Evolutionary conservation across 2,797 vertebrate species (phyloP).

Genomic region (Hapalemur alaotrensis): DNA sequence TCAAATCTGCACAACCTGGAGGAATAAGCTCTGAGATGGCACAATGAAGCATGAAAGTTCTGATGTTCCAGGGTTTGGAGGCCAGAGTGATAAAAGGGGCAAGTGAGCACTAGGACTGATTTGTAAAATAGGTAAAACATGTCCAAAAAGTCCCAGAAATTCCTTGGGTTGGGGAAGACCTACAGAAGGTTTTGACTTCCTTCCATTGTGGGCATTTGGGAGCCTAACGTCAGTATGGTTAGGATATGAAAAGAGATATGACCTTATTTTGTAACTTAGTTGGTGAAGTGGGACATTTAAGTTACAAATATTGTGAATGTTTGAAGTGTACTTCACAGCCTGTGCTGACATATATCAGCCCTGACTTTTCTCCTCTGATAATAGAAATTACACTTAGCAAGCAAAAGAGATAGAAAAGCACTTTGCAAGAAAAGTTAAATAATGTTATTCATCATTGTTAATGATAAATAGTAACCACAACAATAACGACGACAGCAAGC

Average conservation of each 20-base stretch:
- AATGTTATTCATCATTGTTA: conserved; percentile 62
- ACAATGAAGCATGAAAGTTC: neutral
- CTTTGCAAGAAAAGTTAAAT: conserved; percentile 61
- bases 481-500: neutral
- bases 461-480: conserved; percentile 48
- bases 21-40: neutral
- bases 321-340: conserved; percentile 2
- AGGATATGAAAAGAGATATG: conserved; percentile 26
- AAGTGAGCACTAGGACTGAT: neutral
- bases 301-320: neutral
- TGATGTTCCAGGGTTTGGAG: neutral
- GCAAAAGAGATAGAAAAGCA: conserved; percentile 51
- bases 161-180: neutral
- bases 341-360: conserved; percentile 20
- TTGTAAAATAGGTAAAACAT: neutral
- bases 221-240: neutral
- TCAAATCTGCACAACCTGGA: neutral
- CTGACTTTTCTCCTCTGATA: conserved; percentile 38
- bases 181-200: neutral
- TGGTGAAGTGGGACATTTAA: neutral
- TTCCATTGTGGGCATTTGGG: neutral
- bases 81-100: neutral
- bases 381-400: conserved; percentile 54
- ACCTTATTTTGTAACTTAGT: conserved; percentile 38
- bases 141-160: neutral